Evolutionary conservation across 2,797 vertebrate genomes (phyloP), one percentile per base, ranked within the genome.

Genomic region (Coracias cyanogaster): DNA sequence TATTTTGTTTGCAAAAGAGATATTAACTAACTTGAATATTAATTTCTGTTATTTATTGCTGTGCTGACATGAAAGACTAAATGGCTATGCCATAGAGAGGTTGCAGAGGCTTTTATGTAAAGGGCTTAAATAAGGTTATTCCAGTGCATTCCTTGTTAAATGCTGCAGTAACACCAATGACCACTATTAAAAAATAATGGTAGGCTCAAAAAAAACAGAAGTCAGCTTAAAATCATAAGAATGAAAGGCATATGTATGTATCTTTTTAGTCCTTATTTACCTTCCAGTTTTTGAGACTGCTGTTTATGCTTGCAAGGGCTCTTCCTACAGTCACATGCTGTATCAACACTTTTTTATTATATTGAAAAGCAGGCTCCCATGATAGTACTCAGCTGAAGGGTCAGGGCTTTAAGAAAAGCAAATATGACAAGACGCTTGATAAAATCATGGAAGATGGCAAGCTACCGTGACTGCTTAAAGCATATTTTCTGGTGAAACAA

Each of bases 241-340:
- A 83, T 37, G 5, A 65, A 54, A 37, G 48, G 13, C 62, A 45
- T 33, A 17, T 12, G 7, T 28, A 29, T 28, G 10, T 41, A 4
- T 57, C 5, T 52, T 57, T 46, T 67, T 43, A 15, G 12, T 70
- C 89, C 49, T 76, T 78, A 35, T 51, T 86, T 69, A 72, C 12
- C 19, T 37, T 41, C 48, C 65, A 28, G 0, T 31, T 88, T 92
- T 78, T 74, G 31, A 65, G 48, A 37, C 10, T 65, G 24, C 51
- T 93, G 46, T 62, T 87, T 49, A 31, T 74, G n/a, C n/a, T 91
- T 76, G 49, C 61, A 67, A 93, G 64, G 41, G 67, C 39, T 92
- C 91, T 85, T 70, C 29, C 60, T 49, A n/a, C 31, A 31, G 19
- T 72, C 26, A 3, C 15, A 31, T 25, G 22, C n/a, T 86, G 11